These are phyloP conservation scores for Galago senegalensis DNA, from an alignment of 2,797 vertebrate genomes.

Conservation along the genomic window DNA sequence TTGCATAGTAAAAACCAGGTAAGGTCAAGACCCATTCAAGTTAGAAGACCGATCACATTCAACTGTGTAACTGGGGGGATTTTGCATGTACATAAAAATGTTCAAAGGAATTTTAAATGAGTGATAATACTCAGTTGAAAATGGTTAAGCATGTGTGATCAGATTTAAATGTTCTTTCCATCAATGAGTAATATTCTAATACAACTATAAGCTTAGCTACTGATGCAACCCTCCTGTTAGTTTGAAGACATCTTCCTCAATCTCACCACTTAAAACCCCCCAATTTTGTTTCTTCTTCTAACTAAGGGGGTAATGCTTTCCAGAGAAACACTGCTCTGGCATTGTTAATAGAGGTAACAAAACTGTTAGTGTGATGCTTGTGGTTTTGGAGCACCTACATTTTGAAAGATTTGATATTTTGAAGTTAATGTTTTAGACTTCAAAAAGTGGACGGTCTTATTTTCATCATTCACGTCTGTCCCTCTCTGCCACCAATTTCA, in stretches of 20 bases:
- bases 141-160: background rate
- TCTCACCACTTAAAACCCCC: background rate
- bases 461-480: conserved; percentile 54
- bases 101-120: conserved; percentile 61
- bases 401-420: background rate
- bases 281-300: background rate
- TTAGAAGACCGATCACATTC: conserved; percentile 34
- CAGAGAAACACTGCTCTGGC: background rate
- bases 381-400: background rate
- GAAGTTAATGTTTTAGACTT: conserved; percentile 72
- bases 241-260: background rate
- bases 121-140: conserved; percentile 8
- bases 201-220: background rate
- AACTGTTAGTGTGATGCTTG: background rate
- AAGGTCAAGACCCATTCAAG: conserved; percentile 73
- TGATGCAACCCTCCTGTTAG: background rate
- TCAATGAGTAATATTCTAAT: background rate
- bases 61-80: background rate
- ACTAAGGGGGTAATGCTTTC: conserved; percentile 35
- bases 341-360: background rate
- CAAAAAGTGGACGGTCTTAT: conserved; percentile 43
- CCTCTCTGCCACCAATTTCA: background rate
- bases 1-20: conserved; percentile 51
- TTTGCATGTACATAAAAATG: conserved; percentile 15
- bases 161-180: background rate